These are phyloP conservation scores for Pomatostomus ruficeps DNA, from an alignment of 2,113 vertebrate species.

Conservation along the genomic window DNA sequence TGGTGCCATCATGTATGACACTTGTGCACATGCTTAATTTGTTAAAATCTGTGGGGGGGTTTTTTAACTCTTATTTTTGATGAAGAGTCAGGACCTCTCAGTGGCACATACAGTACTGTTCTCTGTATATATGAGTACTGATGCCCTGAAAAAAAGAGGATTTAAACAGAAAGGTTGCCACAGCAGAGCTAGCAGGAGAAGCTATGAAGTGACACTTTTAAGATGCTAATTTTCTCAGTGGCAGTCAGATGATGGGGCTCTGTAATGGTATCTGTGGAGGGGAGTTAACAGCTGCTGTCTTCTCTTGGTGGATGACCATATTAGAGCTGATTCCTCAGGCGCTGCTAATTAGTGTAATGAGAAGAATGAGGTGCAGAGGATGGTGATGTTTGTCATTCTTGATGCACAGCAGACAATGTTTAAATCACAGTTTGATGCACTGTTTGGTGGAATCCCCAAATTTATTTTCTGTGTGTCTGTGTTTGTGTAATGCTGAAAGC, in stretches of 20 bases:
- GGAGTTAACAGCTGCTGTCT: slow-evolving; percentile 9
- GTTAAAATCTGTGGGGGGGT: neutral
- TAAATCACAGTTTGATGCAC: neutral
- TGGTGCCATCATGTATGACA: neutral
- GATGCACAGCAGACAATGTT: neutral
- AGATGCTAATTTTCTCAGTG: neutral
- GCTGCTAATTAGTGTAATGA: neutral
- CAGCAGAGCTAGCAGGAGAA: neutral
- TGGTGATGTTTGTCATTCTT: neutral
- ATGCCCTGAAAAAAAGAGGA: neutral
- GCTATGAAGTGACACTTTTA: neutral
- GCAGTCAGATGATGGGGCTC: neutral
- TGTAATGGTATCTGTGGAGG: neutral
- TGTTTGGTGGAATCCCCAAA: neutral
- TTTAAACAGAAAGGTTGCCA: neutral
- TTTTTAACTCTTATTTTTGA: neutral
- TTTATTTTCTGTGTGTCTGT: neutral
- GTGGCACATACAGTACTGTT: neutral
- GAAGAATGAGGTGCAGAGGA: neutral
- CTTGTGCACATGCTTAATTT: neutral
- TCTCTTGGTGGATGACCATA: neutral
- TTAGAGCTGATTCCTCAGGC: neutral
- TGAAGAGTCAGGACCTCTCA: neutral
- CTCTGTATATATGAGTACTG: neutral
- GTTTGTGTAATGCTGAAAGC: neutral